Evolutionary conservation across 92 coral and sea anemone species (phyloP).

Genomic region (Muricea muricata): DNA sequence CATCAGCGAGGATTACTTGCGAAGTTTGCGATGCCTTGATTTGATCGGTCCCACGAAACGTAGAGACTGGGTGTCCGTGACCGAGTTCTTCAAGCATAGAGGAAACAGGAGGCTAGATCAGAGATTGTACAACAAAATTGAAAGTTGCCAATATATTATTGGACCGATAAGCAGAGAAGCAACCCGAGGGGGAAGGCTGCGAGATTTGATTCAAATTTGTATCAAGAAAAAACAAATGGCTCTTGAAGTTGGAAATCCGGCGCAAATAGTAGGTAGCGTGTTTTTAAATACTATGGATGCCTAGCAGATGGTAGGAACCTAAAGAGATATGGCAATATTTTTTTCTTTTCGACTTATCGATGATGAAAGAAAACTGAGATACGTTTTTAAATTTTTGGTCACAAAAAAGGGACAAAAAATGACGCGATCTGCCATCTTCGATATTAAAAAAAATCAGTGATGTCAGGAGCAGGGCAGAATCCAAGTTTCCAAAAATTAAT

Average conservation of each 20-base stretch:
- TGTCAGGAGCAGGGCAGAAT: too few species aligned
- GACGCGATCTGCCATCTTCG: too few species aligned
- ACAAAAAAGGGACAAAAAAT: too few species aligned
- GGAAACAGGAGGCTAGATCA: constrained; percentile 46
- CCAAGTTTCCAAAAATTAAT: too few species aligned
- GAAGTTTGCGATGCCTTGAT: background rate
- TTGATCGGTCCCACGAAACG: background rate
- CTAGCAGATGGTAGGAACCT: too few species aligned
- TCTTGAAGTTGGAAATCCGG: background rate
- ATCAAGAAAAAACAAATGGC: constrained; percentile 20
- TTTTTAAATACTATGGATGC: constrained; percentile 16
- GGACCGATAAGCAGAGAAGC: constrained; percentile 14
- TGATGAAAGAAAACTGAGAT: too few species aligned
- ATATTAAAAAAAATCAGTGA: too few species aligned
- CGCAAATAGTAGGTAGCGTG: constrained; percentile 12
- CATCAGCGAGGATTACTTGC: background rate
- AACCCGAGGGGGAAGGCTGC: background rate
- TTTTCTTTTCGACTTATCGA: too few species aligned
- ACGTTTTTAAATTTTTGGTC: too few species aligned
- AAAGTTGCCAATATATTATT: background rate
- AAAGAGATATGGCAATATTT: too few species aligned
- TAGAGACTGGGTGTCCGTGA: background rate
- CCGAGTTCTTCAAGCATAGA: constrained; percentile 10
- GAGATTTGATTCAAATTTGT: background rate
- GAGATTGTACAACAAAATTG: background rate